Percentiles rank a stretch among this genome's conserved stretches.
phyloP scores from a whole-genome alignment of 2,113 vertebrate species.

The Rissa tridactyla region DNA sequence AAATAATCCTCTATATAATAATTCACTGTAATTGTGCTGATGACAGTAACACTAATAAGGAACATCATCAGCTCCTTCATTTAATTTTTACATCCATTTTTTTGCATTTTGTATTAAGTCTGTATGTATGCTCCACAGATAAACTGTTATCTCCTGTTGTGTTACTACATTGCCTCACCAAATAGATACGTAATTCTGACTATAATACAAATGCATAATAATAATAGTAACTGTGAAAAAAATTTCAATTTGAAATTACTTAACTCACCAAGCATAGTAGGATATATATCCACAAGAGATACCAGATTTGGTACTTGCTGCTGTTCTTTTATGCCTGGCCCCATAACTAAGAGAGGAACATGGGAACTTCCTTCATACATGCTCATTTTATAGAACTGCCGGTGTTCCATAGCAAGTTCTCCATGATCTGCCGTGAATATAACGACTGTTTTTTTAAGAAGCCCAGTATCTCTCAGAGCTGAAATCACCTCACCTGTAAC shows the following conservation, averaged over 20 bases:
- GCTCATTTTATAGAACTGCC: conserved; percentile 99
- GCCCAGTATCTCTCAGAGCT: conserved; percentile 76
- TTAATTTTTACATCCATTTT: neutral
- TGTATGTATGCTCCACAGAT: neutral
- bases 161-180: neutral
- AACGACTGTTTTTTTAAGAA: conserved; percentile 83
- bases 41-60: neutral
- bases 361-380: conserved; percentile 97
- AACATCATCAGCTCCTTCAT: neutral
- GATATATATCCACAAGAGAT: conserved; percentile 95
- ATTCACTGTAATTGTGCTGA: neutral
- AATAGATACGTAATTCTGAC: neutral
- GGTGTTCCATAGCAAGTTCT: conserved; percentile 96
- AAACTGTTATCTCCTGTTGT: neutral
- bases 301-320: conserved; percentile 77
- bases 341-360: conserved; percentile 88
- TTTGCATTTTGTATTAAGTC: neutral
- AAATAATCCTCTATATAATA: neutral
- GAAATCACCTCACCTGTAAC: conserved; percentile 85
- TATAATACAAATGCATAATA: neutral
- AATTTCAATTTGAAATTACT: neutral
- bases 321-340: conserved; percentile 79
- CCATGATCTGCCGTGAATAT: conserved; percentile 95
- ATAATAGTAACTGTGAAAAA: neutral
- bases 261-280: conserved; percentile 88